Base-by-base conservation (phyloP, 2,113 vertebrate genomes). In the Pyrgilauda ruficollis region DNA sequence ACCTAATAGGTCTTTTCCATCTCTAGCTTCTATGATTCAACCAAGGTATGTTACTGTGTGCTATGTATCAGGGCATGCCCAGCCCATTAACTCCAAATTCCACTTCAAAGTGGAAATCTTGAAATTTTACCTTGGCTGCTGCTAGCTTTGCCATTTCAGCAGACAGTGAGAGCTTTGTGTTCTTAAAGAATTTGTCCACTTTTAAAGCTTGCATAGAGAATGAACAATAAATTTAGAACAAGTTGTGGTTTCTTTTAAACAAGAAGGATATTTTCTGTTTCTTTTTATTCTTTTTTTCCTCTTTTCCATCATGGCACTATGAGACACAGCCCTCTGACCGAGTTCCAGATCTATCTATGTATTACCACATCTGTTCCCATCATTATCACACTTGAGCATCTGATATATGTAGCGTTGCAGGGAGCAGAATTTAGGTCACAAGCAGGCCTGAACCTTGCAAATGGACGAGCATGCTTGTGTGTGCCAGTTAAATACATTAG, bases 51-150 rank as follows among this genome's bases (percentile, higher is more conserved):
- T 88, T 96, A 80, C 89, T 89, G 86, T 87, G 79, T 67, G 39
- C 93, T 93, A 67, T 96, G 91, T 95, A 95, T 91, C 66, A 28
- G 80, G 88, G 90, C 87, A 97, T 97, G 94, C 93, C 95, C 90
- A 97, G 89, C 62, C 94, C 70, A 83, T 96, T 96, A 95, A 96
- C 78, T 96, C 43, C 82, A 79, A 96, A 67, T 92, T 96, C 93
- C 94, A 93, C 90, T 95, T 97, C 94, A 96, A 96, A 97, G 93
- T 97, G 92, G 97, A 97, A 97, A 96, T 92, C 91, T 97, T 97
- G 97, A 97, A 95, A 90, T 97, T 91, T 88, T 79, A 70, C 47
- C 95, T 93, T 96, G 95, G 88, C 96, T 95, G 46, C 74, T 79
- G 80, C 15, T 69, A 58, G 70, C 62, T 86, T 89, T 89, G 83